Evolutionary conservation across 1,140 invertebrate genomes (phyloP).

Genomic region (Drosophila auraria): DNA sequence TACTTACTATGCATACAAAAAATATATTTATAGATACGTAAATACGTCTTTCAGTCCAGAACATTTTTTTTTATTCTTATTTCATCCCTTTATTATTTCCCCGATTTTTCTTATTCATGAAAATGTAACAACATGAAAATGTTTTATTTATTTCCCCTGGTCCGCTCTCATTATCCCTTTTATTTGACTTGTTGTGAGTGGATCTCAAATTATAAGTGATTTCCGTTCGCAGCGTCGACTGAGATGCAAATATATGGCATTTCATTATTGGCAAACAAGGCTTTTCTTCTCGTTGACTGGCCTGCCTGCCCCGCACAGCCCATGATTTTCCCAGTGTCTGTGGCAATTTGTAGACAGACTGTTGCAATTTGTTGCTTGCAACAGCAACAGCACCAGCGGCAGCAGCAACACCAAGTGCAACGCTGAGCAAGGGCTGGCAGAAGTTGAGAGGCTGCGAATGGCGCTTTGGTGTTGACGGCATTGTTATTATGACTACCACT

Average conservation of each 20-base stretch:
- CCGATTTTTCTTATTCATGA: neutral
- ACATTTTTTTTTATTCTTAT: neutral
- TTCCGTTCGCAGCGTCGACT: conserved; percentile 5
- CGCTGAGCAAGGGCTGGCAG: conserved; percentile 16
- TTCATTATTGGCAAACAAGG: conserved; percentile 52
- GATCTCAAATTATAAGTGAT: conserved; percentile 16
- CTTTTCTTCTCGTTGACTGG: conserved; percentile 25
- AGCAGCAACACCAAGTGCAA: conserved; percentile 17
- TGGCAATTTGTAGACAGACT: conserved; percentile 51
- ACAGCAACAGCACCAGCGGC: conserved; percentile 16
- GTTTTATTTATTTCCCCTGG: neutral
- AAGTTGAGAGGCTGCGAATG: conserved; percentile 56
- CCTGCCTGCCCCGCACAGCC: neutral
- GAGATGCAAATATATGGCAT: conserved; percentile 50
- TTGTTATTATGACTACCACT: conserved; percentile 65
- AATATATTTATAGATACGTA: neutral
- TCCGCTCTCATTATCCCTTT: neutral
- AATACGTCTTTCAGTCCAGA: neutral
- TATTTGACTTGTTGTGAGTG: neutral
- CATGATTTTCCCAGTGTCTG: conserved; percentile 32
- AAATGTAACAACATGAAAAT: neutral
- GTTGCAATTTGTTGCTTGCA: conserved; percentile 54
- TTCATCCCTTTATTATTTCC: too few relatives aligned
- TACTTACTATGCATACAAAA: too few relatives aligned
- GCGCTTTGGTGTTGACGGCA: conserved; percentile 58